Conservation (phyloP, 2,797 vertebrate genomes). For the Rhynchotus rufescens region DNA sequence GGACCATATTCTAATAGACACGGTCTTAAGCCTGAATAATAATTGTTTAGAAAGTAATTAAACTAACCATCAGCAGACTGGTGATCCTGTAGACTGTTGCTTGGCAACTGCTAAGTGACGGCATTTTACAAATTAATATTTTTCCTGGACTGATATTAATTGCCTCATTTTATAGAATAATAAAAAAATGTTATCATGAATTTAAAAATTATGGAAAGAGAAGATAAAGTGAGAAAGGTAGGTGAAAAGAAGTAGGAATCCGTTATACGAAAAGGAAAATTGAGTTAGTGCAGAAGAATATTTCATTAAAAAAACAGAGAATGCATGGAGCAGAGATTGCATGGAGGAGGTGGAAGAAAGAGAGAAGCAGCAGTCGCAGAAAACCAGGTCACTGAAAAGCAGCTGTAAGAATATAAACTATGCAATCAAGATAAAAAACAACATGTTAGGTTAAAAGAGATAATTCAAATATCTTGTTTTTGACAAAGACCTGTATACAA, state of each 20-base stretch:
- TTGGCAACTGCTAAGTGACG: neutral
- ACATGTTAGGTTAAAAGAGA: neutral
- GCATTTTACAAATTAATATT: neutral
- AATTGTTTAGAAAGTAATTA: conserved; percentile 3
- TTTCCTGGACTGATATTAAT: conserved; percentile 6
- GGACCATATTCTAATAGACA: neutral
- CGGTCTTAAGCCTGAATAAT: neutral
- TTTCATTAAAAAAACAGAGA: neutral
- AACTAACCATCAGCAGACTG: neutral
- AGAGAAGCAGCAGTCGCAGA: neutral
- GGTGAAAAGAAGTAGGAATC: neutral
- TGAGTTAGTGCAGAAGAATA: neutral
- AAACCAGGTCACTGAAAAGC: neutral
- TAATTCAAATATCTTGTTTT: neutral
- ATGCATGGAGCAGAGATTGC: no score
- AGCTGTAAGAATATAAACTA: neutral
- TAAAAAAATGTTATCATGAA: neutral
- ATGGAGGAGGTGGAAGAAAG: neutral
- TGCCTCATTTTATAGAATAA: neutral
- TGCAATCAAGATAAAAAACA: neutral
- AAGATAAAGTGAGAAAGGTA: neutral
- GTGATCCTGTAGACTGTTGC: neutral
- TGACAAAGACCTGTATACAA: neutral
- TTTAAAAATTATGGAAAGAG: neutral
- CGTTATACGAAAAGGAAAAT: neutral